Base-by-base conservation (phyloP, 1,140 invertebrate species). In the Heliconius hewitsoni region DNA sequence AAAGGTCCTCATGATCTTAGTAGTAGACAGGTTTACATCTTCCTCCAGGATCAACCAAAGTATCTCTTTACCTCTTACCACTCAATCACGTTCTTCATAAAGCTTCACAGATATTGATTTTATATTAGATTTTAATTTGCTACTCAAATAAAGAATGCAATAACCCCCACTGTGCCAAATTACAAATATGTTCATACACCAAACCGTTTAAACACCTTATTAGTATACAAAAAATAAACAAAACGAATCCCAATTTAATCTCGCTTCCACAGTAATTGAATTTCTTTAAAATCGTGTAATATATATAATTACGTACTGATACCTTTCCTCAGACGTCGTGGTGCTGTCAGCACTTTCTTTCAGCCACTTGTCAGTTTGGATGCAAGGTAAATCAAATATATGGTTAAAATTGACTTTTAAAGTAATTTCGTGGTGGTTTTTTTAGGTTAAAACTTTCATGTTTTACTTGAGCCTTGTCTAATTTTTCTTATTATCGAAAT, bases 241-340 rank as follows among this genome's bases (percentile, higher is more conserved):
- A 66, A 66, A 66, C 23, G 60, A 16, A 13, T 27, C 60, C 23
- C 13, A 27, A 30, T 66, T n/a, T 27, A 30, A 66, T 66, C 60
- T 66, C 60, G 11, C 60, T 13, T 3, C 23, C 16, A n/a, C 23
- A 66, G 23, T 66, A 66, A 88, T 87, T 89, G 87, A 89, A 88
- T 87, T 83, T 81, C 74, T 79, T 80, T 79, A 66, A 76, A 52
- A 42, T 60, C 34, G 70, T 86, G 83, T 85, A 85, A 84, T 84
- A 85, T 73, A 84, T 89, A 83, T 88, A 90, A 92, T 92, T 91
- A 92, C 84, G 77, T 83, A 82, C 84, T 87, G 89, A 91, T 90
- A 87, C 84, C 82, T 83, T 80, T 72, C 77, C 82, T 82, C 79
- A 81, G 73, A 79, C 85, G 87, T 85, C 86, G 85, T 82, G 84